Percentiles rank a stretch among this genome's conserved stretches.
Conservation (phyloP, 2,113 vertebrate genomes). For the Carassius carassius region DNA sequence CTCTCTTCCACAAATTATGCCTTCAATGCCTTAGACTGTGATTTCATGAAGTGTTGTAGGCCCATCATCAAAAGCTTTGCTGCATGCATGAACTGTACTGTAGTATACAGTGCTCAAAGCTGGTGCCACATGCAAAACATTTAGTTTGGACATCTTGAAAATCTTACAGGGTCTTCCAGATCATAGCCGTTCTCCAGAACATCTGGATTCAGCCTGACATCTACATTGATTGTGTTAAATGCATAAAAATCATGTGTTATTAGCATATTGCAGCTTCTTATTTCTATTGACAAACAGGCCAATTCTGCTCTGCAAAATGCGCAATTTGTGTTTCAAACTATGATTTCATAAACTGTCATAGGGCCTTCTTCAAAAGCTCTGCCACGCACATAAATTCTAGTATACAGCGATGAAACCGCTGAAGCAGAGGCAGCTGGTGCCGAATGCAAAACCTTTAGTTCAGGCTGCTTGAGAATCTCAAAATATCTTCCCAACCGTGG, state of each 20-base stretch:
- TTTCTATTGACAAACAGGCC: neutral
- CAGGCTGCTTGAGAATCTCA: neutral
- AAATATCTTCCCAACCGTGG: neutral
- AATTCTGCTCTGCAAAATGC: neutral
- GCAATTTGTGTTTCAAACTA: too few relatives aligned
- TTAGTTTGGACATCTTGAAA: neutral
- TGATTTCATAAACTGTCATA: slow-evolving; percentile 18
- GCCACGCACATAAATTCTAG: too few relatives aligned
- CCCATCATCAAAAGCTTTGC: neutral
- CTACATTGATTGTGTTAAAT: slow-evolving; percentile 39
- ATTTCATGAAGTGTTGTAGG: slow-evolving; percentile 19
- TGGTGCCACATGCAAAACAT: neutral
- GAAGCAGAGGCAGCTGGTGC: slow-evolving; percentile 14
- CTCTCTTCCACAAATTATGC: slow-evolving; percentile 19
- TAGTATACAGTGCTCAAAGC: too few relatives aligned
- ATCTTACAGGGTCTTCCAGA: neutral
- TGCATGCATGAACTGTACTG: neutral
- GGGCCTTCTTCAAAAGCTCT: neutral
- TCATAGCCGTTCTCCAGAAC: neutral
- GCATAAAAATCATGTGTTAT: neutral
- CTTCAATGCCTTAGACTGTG: slow-evolving; percentile 30
- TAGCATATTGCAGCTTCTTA: neutral
- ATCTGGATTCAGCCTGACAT: slow-evolving; percentile 19
- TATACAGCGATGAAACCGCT: too few relatives aligned
- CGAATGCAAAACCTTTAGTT: slow-evolving; percentile 2